Conservation (phyloP, 37 sponge, comb jelly and placozoan species). For the Spongia lamella region DNA sequence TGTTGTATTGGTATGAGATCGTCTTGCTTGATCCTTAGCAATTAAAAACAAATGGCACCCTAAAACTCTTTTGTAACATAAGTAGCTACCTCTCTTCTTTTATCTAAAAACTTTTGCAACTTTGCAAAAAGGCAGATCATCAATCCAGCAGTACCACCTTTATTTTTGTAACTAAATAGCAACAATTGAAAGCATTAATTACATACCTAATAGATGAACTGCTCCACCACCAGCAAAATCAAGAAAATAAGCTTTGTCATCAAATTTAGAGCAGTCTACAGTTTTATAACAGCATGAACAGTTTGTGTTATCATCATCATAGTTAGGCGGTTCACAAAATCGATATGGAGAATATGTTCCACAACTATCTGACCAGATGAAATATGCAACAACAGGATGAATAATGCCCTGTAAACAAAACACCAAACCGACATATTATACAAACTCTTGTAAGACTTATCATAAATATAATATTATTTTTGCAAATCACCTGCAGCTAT, state of each 20-base stretch:
- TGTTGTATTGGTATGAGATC: background rate
- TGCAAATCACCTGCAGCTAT: too few species aligned
- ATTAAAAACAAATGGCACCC: too few species aligned
- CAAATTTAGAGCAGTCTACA: background rate
- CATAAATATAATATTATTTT: too few species aligned
- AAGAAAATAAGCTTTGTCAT: slow-evolving; percentile 62
- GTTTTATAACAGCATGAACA: too few species aligned
- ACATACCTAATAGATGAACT: slow-evolving; percentile 82
- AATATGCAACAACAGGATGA: slow-evolving; percentile 65
- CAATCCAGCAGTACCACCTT: slow-evolving; percentile 78
- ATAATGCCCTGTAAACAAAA: slow-evolving; percentile 70
- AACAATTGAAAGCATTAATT: too few species aligned
- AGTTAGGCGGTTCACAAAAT: slow-evolving; percentile 35
- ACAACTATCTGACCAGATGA: slow-evolving; percentile 70
- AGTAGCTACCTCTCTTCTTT: slow-evolving; percentile 2
- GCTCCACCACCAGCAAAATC: slow-evolving; percentile 95
- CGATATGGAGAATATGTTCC: slow-evolving; percentile 67
- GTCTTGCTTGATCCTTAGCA: too few species aligned
- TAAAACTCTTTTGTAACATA: too few species aligned
- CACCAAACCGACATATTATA: too few species aligned
- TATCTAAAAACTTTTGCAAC: slow-evolving; percentile 49
- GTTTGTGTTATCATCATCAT: too few species aligned
- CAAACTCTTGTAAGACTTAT: too few species aligned
- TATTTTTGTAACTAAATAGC: background rate
- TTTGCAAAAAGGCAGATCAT: slow-evolving; percentile 77